Evolutionary conservation across 2,113 vertebrate species (phyloP).

Genomic region (Struthio camelus): DNA sequence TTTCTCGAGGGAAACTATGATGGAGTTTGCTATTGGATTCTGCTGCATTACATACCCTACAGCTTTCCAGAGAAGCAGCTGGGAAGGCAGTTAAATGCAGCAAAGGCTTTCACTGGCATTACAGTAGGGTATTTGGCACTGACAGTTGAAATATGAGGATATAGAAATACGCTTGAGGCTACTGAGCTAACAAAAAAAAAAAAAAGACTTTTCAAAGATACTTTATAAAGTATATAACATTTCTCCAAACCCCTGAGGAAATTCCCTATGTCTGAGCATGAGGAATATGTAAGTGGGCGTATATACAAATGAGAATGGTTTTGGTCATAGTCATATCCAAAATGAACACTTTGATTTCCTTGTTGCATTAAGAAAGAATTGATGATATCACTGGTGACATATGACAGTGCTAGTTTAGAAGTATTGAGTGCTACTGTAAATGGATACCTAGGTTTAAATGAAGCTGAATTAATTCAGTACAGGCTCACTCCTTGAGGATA

Average conservation of each 20-base stretch:
- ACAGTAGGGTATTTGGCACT: background rate
- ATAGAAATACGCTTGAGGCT: background rate
- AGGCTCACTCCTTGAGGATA: background rate
- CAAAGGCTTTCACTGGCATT: background rate
- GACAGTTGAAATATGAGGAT: background rate
- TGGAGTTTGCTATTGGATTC: background rate
- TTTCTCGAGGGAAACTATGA: background rate
- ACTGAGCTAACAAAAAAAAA: background rate
- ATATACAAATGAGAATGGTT: background rate
- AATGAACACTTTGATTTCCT: background rate
- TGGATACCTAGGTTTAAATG: background rate
- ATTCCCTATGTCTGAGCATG: background rate
- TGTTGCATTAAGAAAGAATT: background rate
- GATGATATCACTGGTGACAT: background rate
- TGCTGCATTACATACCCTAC: background rate
- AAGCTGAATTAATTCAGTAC: background rate
- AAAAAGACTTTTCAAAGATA: background rate
- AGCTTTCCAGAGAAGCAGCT: conserved; percentile 15
- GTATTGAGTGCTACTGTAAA: background rate
- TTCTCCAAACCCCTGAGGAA: background rate
- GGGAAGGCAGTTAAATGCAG: background rate
- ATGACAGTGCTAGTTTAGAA: background rate
- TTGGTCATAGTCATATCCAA: background rate
- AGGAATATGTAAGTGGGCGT: background rate
- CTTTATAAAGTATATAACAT: background rate